phyloP scores from a whole-genome alignment of 1,140 invertebrate genomes.

The Hydropsyche tenuis region DNA sequence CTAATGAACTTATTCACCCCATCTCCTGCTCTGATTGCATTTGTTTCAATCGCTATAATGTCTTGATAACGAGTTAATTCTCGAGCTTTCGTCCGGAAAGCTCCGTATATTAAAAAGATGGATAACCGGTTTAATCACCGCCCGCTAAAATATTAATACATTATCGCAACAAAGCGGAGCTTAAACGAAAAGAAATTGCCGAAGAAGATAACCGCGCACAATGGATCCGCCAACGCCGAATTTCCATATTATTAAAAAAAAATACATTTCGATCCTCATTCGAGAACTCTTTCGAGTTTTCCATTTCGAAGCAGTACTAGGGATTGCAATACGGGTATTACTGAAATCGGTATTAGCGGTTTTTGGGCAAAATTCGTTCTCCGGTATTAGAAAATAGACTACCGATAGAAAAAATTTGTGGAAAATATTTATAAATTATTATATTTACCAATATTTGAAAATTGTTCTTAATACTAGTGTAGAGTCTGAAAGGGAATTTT shows the following conservation, averaged over 20 bases:
- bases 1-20: constrained; percentile 35
- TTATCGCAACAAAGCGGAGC: constrained; percentile 1
- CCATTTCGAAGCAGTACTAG: too few relatives aligned
- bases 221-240: background rate
- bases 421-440: too few relatives aligned
- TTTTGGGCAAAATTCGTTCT: too few relatives aligned
- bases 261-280: too few relatives aligned
- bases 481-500: too few relatives aligned
- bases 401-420: too few relatives aligned
- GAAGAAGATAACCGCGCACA: background rate
- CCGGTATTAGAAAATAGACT: too few relatives aligned
- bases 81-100: background rate
- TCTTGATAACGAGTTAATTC: constrained; percentile 34
- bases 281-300: too few relatives aligned
- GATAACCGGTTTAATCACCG: constrained; percentile 10
- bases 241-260: constrained; percentile 5
- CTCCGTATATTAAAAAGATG: constrained; percentile 15
- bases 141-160: constrained; percentile 20
- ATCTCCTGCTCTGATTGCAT: constrained; percentile 23
- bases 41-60: constrained; percentile 19
- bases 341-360: too few relatives aligned
- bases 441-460: too few relatives aligned
- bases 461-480: too few relatives aligned
- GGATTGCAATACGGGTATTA: too few relatives aligned
- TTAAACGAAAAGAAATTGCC: background rate